Evolutionary conservation across 2,888 invertebrate species (phyloP).

Genomic region (Ypsolopha scabrella): DNA sequence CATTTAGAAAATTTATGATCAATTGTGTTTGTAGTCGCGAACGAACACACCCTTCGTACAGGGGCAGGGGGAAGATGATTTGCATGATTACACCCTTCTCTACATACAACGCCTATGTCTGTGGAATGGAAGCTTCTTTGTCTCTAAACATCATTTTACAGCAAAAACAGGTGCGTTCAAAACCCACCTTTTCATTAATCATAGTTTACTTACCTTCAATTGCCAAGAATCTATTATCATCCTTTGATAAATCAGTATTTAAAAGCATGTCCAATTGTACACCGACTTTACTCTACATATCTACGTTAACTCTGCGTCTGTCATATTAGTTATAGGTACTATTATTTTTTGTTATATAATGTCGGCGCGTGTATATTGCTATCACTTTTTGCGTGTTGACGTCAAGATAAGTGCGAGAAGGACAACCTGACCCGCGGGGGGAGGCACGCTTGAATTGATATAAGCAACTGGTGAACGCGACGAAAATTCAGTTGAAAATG

Average conservation of each 20-base stretch:
- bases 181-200: no score
- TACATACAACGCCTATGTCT: no score
- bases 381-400: slow-evolving; percentile 32
- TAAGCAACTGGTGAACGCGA: slow-evolving; percentile 61
- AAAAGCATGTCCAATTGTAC: background rate
- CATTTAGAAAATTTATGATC: no score
- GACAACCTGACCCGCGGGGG: slow-evolving; percentile 38
- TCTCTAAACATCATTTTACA: no score
- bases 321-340: background rate
- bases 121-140: no score
- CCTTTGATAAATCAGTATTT: slow-evolving; percentile 3
- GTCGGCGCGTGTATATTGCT: slow-evolving; percentile 26
- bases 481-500: slow-evolving; percentile 59
- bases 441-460: slow-evolving; percentile 57
- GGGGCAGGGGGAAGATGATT: no score
- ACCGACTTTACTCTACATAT: background rate
- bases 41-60: no score
- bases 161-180: no score
- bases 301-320: background rate
- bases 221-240: slow-evolving; percentile 7
- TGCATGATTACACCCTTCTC: no score
- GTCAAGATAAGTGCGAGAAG: slow-evolving; percentile 33
- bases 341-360: slow-evolving; percentile 25
- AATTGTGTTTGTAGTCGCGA: no score
- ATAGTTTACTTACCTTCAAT: background rate